A percentile compares a stretch with the other conserved stretches of the same genome.
Evolutionary conservation across 1,140 invertebrate species (phyloP).

Genomic region (Eueides isabella): DNA sequence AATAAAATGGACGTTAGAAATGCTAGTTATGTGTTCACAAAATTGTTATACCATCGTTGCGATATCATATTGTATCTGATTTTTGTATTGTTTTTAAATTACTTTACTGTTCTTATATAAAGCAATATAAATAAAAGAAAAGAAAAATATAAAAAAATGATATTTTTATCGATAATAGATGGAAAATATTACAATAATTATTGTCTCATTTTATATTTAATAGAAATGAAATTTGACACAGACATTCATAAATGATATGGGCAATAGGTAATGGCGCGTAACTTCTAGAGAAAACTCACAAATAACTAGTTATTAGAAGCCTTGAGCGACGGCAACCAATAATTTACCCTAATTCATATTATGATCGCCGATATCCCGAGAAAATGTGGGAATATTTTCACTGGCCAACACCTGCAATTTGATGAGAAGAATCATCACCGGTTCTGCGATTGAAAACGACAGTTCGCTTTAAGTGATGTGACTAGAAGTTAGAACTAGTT

Average conservation of each 20-base stretch:
- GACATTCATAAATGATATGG: conserved; percentile 22
- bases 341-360: conserved; percentile 78
- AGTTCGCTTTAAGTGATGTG: conserved; percentile 71
- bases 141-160: no score
- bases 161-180: no score
- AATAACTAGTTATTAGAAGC: conserved; percentile 73
- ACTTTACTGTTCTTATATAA: no score
- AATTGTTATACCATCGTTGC: background rate
- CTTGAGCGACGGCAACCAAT: conserved; percentile 62
- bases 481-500: conserved; percentile 51
- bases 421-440: conserved; percentile 75
- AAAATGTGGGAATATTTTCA: conserved; percentile 80
- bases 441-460: conserved; percentile 74
- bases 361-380: conserved; percentile 65
- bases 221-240: conserved; percentile 28
- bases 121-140: no score
- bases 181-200: background rate
- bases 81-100: background rate
- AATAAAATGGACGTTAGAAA: background rate
- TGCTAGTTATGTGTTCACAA: background rate
- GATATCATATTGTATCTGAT: background rate
- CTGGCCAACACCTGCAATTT: conserved; percentile 71
- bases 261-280: conserved; percentile 59
- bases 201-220: background rate
- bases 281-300: conserved; percentile 77